Evolutionary conservation across 2,113 vertebrate genomes (phyloP).

Genomic region (Psittacus erithacus): DNA sequence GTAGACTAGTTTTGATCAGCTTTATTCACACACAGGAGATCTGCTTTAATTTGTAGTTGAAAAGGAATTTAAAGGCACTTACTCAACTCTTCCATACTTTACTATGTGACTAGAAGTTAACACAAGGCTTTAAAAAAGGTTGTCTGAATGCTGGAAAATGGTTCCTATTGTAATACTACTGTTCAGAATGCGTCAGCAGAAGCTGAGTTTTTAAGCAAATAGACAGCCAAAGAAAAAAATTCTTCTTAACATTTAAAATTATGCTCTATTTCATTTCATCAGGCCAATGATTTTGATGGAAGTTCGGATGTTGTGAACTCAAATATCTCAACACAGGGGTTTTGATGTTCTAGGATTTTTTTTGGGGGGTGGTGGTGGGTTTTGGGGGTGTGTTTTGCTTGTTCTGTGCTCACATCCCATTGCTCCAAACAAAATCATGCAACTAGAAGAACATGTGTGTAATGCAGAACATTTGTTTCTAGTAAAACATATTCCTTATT

Average conservation of each 20-base stretch:
- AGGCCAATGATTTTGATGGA: background rate
- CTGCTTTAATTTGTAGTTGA: background rate
- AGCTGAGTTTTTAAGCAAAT: background rate
- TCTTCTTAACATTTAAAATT: background rate
- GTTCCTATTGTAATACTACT: background rate
- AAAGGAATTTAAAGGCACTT: background rate
- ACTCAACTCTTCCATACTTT: background rate
- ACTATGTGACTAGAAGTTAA: background rate
- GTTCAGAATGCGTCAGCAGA: background rate
- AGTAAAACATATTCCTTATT: background rate
- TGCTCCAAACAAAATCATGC: background rate
- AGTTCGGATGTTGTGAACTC: background rate
- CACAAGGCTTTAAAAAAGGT: background rate
- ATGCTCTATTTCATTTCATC: background rate
- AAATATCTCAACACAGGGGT: background rate
- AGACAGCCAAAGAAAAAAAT: background rate
- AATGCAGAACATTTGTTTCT: background rate
- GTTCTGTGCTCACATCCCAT: background rate
- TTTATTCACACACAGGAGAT: background rate
- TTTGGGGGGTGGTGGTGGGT: fast-evolving
- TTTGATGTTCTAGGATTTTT: background rate
- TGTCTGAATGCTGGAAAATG: background rate
- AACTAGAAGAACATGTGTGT: background rate
- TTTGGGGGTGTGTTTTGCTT: background rate
- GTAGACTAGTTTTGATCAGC: background rate